A percentile compares a stretch with the other conserved stretches of the same genome.
Conservation (phyloP, 2,113 vertebrate species). For the Taurulus bubalis region DNA sequence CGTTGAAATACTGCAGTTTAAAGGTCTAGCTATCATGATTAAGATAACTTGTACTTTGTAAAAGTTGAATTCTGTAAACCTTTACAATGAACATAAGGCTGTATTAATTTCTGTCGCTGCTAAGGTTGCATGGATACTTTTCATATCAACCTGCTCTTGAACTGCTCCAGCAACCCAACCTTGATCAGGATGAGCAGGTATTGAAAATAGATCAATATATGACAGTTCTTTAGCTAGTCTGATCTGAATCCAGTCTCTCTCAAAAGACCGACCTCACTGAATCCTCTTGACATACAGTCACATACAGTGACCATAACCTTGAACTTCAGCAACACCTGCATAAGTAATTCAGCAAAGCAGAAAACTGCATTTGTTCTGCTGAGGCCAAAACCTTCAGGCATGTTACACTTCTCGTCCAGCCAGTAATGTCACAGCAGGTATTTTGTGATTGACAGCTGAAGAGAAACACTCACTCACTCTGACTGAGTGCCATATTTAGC, state of each 20-base stretch:
- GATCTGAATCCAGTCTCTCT: neutral
- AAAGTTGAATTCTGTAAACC: neutral
- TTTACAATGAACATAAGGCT: neutral
- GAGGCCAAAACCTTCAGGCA: slow-evolving; percentile 3
- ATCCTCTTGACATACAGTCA: neutral
- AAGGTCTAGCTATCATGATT: neutral
- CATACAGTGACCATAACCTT: neutral
- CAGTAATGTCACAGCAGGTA: slow-evolving; percentile 1
- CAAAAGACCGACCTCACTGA: slow-evolving; percentile 8
- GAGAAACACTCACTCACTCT: slow-evolving; percentile 8
- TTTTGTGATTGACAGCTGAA: slow-evolving; percentile 1
- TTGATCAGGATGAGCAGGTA: neutral
- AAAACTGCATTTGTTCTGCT: neutral
- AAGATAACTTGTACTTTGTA: no score
- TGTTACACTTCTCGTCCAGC: neutral
- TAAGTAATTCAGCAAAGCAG: slow-evolving; percentile 18
- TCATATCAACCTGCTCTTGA: slow-evolving; percentile 12
- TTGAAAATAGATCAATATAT: slow-evolving; percentile 6
- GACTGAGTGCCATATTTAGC: slow-evolving; percentile 42
- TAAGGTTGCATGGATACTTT: neutral
- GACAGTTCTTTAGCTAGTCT: neutral
- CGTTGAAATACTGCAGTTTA: neutral
- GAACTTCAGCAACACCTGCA: slow-evolving; percentile 12
- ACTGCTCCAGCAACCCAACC: neutral
- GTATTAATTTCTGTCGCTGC: neutral